Evolutionary conservation across 2,797 vertebrate genomes (phyloP).

Genomic region (Myotis myotis): DNA sequence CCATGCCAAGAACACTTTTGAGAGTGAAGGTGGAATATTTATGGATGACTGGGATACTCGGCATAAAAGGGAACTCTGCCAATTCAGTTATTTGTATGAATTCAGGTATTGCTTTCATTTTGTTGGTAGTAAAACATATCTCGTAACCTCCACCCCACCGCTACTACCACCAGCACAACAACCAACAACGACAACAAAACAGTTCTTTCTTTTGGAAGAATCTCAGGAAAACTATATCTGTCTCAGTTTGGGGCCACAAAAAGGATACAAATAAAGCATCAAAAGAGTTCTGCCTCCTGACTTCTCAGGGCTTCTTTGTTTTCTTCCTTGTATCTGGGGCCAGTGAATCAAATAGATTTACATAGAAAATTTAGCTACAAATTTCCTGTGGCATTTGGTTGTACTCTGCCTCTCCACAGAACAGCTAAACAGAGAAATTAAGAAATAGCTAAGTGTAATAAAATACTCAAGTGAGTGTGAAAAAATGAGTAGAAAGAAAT

Average conservation of each 20-base stretch:
- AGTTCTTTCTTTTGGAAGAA: neutral
- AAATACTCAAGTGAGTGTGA: neutral
- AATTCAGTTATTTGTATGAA: neutral
- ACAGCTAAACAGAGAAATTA: neutral
- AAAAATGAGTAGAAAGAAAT: neutral
- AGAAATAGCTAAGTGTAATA: neutral
- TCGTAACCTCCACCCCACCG: neutral
- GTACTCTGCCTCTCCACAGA: neutral
- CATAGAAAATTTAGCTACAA: neutral
- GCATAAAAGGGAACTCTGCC: neutral
- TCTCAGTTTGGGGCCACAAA: neutral
- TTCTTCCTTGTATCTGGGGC: neutral
- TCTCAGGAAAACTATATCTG: neutral
- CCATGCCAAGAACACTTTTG: neutral
- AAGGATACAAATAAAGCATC: neutral
- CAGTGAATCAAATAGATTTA: neutral
- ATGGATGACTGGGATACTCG: rapidly evolving
- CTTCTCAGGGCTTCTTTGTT: rapidly evolving
- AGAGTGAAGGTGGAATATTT: neutral
- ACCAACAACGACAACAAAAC: neutral
- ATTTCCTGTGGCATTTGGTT: neutral
- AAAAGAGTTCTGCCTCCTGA: neutral
- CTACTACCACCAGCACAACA: neutral
- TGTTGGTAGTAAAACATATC: neutral
- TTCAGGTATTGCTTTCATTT: neutral